Conservation (phyloP, 1,140 invertebrate genomes). For the Vanessa tameamea region DNA sequence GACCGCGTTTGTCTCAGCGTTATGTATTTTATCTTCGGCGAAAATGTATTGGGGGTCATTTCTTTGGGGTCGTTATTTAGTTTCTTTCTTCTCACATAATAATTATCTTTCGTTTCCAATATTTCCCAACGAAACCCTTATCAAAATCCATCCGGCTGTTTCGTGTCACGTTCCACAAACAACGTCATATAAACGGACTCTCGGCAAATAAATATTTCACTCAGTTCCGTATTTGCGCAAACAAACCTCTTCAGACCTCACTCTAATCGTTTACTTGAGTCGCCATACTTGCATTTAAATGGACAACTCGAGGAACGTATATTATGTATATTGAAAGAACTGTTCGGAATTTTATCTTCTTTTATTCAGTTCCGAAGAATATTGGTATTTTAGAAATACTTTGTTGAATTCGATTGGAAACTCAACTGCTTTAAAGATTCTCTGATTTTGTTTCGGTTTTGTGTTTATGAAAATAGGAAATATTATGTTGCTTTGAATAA, state of each 20-base stretch:
- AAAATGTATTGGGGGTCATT: not conserved
- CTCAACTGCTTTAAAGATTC: too few relatives aligned
- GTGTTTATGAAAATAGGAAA: too few relatives aligned
- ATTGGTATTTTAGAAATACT: not conserved
- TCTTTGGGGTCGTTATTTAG: not conserved
- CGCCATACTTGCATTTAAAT: constrained; percentile 30
- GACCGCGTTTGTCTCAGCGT: not conserved
- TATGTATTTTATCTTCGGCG: not conserved
- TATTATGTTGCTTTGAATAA: too few relatives aligned
- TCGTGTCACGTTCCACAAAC: constrained; percentile 56
- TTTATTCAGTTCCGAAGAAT: not conserved
- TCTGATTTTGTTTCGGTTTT: too few relatives aligned
- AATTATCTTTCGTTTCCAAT: not conserved
- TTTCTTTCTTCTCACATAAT: not conserved
- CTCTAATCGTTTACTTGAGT: constrained; percentile 38
- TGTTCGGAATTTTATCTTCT: not conserved
- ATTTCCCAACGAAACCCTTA: constrained; percentile 14
- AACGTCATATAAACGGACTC: constrained; percentile 45
- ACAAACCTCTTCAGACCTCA: constrained; percentile 31
- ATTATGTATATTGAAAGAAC: constrained; percentile 18
- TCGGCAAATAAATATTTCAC: constrained; percentile 60
- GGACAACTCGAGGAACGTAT: constrained; percentile 3
- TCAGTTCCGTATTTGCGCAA: constrained; percentile 38
- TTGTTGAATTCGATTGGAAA: not conserved
- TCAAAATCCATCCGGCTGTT: constrained; percentile 48